Evolutionary conservation across 2,888 invertebrate species (phyloP).

Genomic region (Holacanthella duospinosa): DNA sequence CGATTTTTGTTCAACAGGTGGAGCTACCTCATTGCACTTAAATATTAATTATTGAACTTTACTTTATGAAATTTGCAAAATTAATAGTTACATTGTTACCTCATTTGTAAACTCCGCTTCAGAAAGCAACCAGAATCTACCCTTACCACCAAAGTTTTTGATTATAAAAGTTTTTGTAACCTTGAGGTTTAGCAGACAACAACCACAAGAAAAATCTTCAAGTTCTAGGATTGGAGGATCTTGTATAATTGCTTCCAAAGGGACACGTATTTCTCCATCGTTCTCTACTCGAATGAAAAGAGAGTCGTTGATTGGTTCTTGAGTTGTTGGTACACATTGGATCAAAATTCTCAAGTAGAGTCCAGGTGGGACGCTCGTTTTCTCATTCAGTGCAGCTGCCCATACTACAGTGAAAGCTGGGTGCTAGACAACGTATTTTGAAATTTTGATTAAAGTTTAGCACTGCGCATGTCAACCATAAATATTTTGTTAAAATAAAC

Average conservation of each 20-base stretch:
- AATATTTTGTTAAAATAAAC: too few species aligned
- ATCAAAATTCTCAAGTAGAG: conserved; percentile 9
- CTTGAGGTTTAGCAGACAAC: background rate
- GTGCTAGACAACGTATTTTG: too few species aligned
- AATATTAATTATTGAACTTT: too few species aligned
- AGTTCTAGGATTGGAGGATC: conserved; percentile 15
- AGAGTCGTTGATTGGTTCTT: conserved; percentile 16
- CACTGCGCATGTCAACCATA: too few species aligned
- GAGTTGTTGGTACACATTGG: conserved; percentile 10
- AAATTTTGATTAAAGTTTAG: too few species aligned
- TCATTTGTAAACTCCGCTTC: conserved; percentile 28
- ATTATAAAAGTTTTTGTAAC: background rate
- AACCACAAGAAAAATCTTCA: background rate
- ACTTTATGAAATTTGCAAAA: too few species aligned
- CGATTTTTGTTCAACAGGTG: too few species aligned
- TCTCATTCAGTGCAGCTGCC: conserved; percentile 8
- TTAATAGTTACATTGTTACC: too few species aligned
- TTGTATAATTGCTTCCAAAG: conserved; percentile 9
- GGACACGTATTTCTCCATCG: conserved; percentile 20
- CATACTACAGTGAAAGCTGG: conserved; percentile 13
- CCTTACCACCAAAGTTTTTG: conserved; percentile 17
- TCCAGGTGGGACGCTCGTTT: conserved; percentile 17
- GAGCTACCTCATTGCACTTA: too few species aligned
- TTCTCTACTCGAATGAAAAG: conserved; percentile 18
- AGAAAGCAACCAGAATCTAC: conserved; percentile 30